Evolutionary conservation across 2,888 invertebrate species (phyloP).

Genomic region (Ophraella communa): DNA sequence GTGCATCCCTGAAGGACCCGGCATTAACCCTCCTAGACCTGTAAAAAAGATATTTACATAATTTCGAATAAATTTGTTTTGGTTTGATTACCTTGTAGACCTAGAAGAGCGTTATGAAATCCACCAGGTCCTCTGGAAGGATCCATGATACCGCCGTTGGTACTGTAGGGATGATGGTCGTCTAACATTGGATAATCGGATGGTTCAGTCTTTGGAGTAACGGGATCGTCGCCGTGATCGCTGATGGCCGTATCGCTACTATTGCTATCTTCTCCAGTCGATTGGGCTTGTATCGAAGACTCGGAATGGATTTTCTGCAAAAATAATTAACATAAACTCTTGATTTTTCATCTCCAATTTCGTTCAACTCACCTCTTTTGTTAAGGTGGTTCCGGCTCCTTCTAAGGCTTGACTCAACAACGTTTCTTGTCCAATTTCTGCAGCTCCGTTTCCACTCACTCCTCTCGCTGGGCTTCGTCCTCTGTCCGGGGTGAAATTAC

Average conservation of each 20-base stretch:
- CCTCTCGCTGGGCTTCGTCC: slow-evolving; percentile 68
- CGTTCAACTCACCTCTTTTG: slow-evolving; percentile 59
- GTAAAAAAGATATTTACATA: slow-evolving; percentile 35
- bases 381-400: slow-evolving; percentile 65
- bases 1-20: slow-evolving; percentile 86
- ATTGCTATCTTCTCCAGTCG: slow-evolving; percentile 78
- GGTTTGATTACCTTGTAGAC: slow-evolving; percentile 72
- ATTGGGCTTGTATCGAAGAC: slow-evolving; percentile 69
- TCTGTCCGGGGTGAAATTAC: slow-evolving; percentile 57
- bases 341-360: background rate
- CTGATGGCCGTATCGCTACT: slow-evolving; percentile 85
- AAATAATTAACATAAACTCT: background rate
- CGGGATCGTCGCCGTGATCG: slow-evolving; percentile 69
- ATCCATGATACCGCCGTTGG: slow-evolving; percentile 69
- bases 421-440: slow-evolving; percentile 60
- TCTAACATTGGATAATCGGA: slow-evolving; percentile 71
- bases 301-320: slow-evolving; percentile 60
- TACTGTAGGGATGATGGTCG: slow-evolving; percentile 68
- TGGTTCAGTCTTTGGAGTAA: slow-evolving; percentile 77
- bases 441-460: slow-evolving; percentile 21
- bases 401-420: slow-evolving; percentile 80
- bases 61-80: background rate
- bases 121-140: slow-evolving; percentile 73
- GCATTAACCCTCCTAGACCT: slow-evolving; percentile 77
- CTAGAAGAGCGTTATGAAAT: slow-evolving; percentile 80